phyloP scores from a whole-genome alignment of 1,140 invertebrate species.

The Halyomorpha halys region DNA sequence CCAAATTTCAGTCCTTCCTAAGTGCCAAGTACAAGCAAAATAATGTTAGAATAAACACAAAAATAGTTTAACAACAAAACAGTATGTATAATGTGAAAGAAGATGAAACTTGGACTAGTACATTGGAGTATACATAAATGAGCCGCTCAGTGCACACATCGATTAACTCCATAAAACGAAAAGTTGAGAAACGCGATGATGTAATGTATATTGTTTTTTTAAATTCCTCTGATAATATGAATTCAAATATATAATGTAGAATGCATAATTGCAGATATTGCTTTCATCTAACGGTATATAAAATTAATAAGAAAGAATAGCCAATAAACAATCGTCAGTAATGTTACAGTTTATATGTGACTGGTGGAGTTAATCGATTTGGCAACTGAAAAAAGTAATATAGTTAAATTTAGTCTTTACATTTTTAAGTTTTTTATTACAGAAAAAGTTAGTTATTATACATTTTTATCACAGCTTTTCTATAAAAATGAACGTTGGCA shows the following conservation, averaged over 20 bases:
- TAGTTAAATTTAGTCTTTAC: not conserved
- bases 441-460: conserved; percentile 26
- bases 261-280: conserved; percentile 22
- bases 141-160: no score
- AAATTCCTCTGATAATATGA: conserved; percentile 26
- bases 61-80: not conserved
- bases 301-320: conserved; percentile 23
- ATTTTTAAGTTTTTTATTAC: conserved; percentile 27
- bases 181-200: conserved; percentile 24
- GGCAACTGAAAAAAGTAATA: conserved; percentile 16
- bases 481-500: conserved; percentile 22
- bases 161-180: conserved; percentile 14
- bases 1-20: no score
- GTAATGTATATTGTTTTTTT: conserved; percentile 25
- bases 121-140: no score
- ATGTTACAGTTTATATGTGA: conserved; percentile 17
- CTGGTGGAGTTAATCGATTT: conserved; percentile 13
- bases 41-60: no score
- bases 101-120: not conserved
- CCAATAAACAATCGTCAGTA: conserved; percentile 21
- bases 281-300: conserved; percentile 26
- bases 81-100: not conserved
- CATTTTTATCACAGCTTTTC: conserved; percentile 23
- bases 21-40: no score
- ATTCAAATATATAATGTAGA: conserved; percentile 25